Evolutionary conservation across 2,888 invertebrate species (phyloP), one percentile per base, ranked within the genome.

Genomic region (Yponomeuta malinellus): DNA sequence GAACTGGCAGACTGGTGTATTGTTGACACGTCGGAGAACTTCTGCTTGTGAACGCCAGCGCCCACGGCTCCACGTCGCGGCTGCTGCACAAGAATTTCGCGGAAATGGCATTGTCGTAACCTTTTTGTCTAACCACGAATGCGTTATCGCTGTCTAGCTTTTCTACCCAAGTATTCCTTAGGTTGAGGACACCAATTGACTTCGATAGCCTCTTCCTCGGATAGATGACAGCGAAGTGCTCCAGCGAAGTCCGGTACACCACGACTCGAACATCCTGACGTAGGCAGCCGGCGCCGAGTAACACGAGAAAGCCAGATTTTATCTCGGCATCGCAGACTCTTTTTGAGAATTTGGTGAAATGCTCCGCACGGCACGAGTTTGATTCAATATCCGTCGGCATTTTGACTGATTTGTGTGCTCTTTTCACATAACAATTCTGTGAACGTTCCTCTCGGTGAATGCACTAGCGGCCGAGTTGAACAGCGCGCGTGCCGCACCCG

Each of bases 221-320:
- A 75, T 94, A 94, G 48, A 95, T 93, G 9, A 94, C 94, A 1
- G 94, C 94, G 77, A 95, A 95, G 77, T 95, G 94, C 78, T 94
- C 95, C 78, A 94, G 83, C 68, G 94, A 93, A 6, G 94, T 94
- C 73, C 93, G 89, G 81, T 95, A 94, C 37, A 95, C 94, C 76
- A 94, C 94, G 74, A 94, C 94, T 77, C 94, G 90, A 6, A 94
- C 94, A 74, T 93, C 91, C 81, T 94, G 94, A 29, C 93, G 88
- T 77, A 93, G 12, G 52, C 52, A 90, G 75, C 94, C 94, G 73
- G 92, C 93, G 2, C 93, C 93, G 63, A 94, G 76, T 66, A 95
- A 85, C 75, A 93, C 93, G 85, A 94, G 89, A 78, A 93, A 93
- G n/a, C 95, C 95, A 73, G 93, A 93, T 85, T 94, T 94, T 73